Evolutionary conservation across 2,888 invertebrate species (phyloP), one percentile per base, ranked within the genome.

Genomic region (Stenodema calcarata): DNA sequence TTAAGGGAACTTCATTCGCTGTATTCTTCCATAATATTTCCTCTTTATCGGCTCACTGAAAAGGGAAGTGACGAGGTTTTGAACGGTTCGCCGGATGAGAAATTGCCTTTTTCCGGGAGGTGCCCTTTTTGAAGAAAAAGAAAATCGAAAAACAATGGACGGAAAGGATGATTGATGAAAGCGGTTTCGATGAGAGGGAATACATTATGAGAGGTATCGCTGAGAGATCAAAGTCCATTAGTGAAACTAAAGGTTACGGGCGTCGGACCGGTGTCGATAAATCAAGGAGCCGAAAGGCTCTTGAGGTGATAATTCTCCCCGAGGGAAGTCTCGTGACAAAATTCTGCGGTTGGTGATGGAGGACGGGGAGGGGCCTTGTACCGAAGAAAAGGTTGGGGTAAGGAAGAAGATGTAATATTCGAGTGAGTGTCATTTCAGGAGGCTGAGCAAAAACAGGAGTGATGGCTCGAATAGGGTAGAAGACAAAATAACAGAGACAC

Each of bases 101-200:
- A 35, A 73, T 73, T 73, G 41, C 73, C 35, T 16, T 30, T 30
- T 41, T 73, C 73, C 73, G 23, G 62, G 18, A 18, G 27, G n/a
- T 4, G 27, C 27, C 28, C 73, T 14, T 73, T 73, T 73, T 41
- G 14, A 14, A 14, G 16, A 30, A 73, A 73, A 41, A 28, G 73
- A 73, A 73, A 73, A 73, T 30, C 35, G 30, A 18, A 73, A 73
- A 73, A 73, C 73, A 73, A 73, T 41, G 73, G 73, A n/a, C 35
- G 73, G 70, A n/a, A 73, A 41, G 73, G 73, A 73, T 73, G 73
- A 73, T 73, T 30, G 73, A 73, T 73, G 73, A 73, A 35, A 16
- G n/a, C 9, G 73, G 35, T 28, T 69, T 47, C 27, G 35, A 35
- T 35, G 62, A 62, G 62, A 62, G 14, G 73, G 73, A 73, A 73